phyloP scores from a whole-genome alignment of 2,888 invertebrate species.

The Spialia ferax region DNA sequence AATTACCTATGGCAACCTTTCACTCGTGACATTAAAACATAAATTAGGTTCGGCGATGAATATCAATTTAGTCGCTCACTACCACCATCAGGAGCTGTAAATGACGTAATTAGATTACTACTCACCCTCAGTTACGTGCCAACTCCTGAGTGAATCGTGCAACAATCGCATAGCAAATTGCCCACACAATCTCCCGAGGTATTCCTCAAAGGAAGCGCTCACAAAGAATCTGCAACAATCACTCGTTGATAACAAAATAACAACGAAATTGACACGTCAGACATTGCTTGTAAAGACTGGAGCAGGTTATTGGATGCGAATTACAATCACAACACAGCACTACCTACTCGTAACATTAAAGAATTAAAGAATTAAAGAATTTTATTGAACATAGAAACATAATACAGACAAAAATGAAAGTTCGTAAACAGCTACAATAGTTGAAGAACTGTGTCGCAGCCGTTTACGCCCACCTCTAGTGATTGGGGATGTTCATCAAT shows the following conservation, averaged over 20 bases:
- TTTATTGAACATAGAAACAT: too few relatives aligned
- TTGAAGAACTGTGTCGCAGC: too few relatives aligned
- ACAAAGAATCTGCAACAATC: constrained; percentile 54
- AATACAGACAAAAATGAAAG: too few relatives aligned
- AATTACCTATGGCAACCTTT: too few relatives aligned
- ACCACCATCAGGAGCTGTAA: background rate
- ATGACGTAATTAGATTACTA: constrained; percentile 21
- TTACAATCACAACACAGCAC: constrained; percentile 4
- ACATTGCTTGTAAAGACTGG: constrained; percentile 33
- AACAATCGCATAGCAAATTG: constrained; percentile 61
- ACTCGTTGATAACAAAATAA: constrained; percentile 50
- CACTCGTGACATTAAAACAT: background rate
- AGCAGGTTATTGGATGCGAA: background rate
- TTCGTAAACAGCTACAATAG: too few relatives aligned
- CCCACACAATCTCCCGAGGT: constrained; percentile 68
- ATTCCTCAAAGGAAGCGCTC: constrained; percentile 71
- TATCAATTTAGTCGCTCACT: constrained; percentile 23
- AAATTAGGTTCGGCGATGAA: constrained; percentile 3
- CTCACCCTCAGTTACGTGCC: constrained; percentile 37
- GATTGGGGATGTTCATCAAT: too few relatives aligned
- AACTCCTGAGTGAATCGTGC: constrained; percentile 44
- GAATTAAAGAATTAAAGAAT: too few relatives aligned
- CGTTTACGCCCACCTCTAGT: too few relatives aligned
- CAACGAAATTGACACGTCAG: constrained; percentile 68
- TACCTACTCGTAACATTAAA: too few relatives aligned